Evolutionary conservation across 2,888 invertebrate genomes (phyloP).

Genomic region (Latrodectus elegans): DNA sequence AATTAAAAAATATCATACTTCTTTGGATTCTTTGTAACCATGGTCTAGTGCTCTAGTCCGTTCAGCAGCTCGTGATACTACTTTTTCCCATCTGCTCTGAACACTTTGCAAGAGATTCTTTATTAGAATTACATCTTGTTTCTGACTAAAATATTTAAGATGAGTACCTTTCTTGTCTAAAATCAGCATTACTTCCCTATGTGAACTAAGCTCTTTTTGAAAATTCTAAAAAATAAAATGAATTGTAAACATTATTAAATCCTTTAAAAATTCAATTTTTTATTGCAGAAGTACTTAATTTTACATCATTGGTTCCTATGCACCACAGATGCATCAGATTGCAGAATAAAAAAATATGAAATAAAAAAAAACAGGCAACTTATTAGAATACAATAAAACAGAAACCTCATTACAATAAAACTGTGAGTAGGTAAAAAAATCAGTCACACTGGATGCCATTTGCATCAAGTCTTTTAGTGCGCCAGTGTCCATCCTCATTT

Average conservation of each 20-base stretch:
- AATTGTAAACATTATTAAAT: not conserved
- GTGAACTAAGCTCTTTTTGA: constrained; percentile 94
- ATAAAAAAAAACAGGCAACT: no score
- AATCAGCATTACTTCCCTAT: constrained; percentile 94
- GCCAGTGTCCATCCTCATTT: no score
- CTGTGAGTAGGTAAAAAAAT: no score
- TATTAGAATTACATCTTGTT: constrained; percentile 98
- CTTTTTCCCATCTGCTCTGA: constrained; percentile 97
- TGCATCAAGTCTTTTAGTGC: no score
- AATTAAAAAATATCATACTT: constrained; percentile 74
- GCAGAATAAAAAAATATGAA: no score
- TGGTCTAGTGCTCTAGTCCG: constrained; percentile 93
- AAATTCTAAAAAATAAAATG: constrained; percentile 85
- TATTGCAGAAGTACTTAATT: no score
- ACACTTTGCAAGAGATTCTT: constrained; percentile 97
- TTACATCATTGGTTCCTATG: no score
- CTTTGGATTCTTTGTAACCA: constrained; percentile 95
- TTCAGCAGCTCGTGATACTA: constrained; percentile 94
- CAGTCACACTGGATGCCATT: no score
- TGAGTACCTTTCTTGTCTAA: constrained; percentile 98
- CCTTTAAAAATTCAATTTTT: no score
- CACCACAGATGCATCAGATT: no score
- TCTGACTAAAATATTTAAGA: constrained; percentile 98
- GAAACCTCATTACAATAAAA: no score
- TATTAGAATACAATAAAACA: no score